Evolutionary conservation across 1,140 invertebrate genomes (phyloP).

Genomic region (Drosophila kanapiae): DNA sequence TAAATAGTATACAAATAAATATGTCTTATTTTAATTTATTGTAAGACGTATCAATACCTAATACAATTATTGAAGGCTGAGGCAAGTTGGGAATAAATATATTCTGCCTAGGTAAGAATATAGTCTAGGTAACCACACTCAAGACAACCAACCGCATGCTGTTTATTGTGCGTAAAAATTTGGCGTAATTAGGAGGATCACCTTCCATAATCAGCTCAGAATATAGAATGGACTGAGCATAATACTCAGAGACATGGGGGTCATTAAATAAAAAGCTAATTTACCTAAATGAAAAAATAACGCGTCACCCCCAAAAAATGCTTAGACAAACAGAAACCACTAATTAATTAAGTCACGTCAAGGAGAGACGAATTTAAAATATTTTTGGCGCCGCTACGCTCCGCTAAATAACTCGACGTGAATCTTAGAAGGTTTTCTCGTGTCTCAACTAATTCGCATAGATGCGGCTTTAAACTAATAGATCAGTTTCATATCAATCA

Average conservation of each 20-base stretch:
- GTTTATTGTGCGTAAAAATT: too few relatives aligned
- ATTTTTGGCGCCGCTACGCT: slow-evolving; percentile 32
- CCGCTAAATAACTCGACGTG: slow-evolving; percentile 20
- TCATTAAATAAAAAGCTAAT: slow-evolving; percentile 12
- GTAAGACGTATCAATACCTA: too few relatives aligned
- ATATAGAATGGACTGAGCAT: too few relatives aligned
- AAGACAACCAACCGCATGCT: too few relatives aligned
- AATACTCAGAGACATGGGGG: not conserved
- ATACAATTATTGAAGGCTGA: too few relatives aligned
- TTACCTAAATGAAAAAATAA: slow-evolving; percentile 33
- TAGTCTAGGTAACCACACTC: too few relatives aligned
- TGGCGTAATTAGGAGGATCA: too few relatives aligned
- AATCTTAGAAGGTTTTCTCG: slow-evolving; percentile 31
- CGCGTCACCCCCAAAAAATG: slow-evolving; percentile 33
- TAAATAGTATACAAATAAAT: too few relatives aligned
- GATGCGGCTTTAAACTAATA: slow-evolving; percentile 64
- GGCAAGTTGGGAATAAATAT: too few relatives aligned
- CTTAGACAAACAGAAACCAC: slow-evolving; percentile 39
- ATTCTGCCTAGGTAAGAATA: too few relatives aligned
- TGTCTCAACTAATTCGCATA: slow-evolving; percentile 64
- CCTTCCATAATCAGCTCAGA: too few relatives aligned
- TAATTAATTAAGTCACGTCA: slow-evolving; percentile 67
- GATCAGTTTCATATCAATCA: slow-evolving; percentile 78
- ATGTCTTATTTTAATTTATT: too few relatives aligned
- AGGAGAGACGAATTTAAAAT: slow-evolving; percentile 53